Percentiles rank a stretch among this genome's conserved stretches.
These are phyloP conservation scores for Ischnus inquisitorius DNA, from an alignment of 2,888 invertebrate genomes.

Conservation along the genomic window DNA sequence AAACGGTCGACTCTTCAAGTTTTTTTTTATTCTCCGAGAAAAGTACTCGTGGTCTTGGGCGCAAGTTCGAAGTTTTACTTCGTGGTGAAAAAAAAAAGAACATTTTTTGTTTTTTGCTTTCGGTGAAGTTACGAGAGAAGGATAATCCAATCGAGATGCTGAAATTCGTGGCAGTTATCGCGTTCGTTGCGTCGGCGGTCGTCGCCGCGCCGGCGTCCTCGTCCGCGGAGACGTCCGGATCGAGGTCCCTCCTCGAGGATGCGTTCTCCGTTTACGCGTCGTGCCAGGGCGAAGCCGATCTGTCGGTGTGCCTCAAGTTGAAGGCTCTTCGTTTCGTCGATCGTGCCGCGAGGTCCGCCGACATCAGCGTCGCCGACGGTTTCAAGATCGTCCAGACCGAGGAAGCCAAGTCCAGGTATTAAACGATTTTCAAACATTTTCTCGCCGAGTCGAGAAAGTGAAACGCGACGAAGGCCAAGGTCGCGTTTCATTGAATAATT, in stretches of 20 bases:
- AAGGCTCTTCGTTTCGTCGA: constrained; percentile 92
- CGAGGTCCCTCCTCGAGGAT: constrained; percentile 80
- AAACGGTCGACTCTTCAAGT: constrained; percentile 41
- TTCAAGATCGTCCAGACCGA: constrained; percentile 86
- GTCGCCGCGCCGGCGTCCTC: constrained; percentile 81
- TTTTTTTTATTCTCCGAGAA: constrained; percentile 46
- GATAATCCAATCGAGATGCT: constrained; percentile 78
- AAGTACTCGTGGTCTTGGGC: constrained; percentile 54
- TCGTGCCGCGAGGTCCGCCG: constrained; percentile 89
- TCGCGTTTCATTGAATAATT: constrained; percentile 22
- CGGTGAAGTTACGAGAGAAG: constrained; percentile 66
- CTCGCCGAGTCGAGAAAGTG: constrained; percentile 36
- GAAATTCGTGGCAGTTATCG: constrained; percentile 80
- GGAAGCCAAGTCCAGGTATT: constrained; percentile 83
- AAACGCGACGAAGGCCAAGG: constrained; percentile 1
- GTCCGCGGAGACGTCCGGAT: constrained; percentile 74
- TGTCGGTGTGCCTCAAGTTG: constrained; percentile 92
- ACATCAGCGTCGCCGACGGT: constrained; percentile 85
- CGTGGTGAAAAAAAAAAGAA: constrained; percentile 59
- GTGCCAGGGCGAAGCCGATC: constrained; percentile 89
- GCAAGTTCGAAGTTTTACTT: constrained; percentile 66
- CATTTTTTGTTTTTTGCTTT: constrained; percentile 28
- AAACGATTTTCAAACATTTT: constrained; percentile 32
- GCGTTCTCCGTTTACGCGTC: constrained; percentile 82
- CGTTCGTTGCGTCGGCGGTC: constrained; percentile 77